Evolutionary conservation across 2,797 vertebrate species (phyloP), one percentile per base, ranked within the genome.

Genomic region (Acanthopagrus latus): DNA sequence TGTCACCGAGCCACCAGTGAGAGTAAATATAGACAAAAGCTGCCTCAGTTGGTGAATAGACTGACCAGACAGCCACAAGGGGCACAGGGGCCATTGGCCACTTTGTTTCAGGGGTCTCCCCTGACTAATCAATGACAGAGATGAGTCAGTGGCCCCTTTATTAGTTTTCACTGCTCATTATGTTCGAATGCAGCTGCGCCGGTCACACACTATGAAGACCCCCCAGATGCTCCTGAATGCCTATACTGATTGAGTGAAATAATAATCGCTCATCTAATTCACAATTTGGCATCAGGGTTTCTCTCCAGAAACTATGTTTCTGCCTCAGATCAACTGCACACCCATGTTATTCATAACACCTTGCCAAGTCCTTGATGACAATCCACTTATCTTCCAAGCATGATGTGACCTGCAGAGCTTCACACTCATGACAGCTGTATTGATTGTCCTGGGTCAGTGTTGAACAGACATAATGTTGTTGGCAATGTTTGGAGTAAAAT

Each of bases 51-150:
- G 58, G 27, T 82, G 83, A 85, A 83, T 60, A 59, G 76, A 73
- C 71, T 47, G 68, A 83, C 82, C 76, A 78, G 81, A 60, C 54
- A 46, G 76, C n/a, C 76, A 60, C 46, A 41, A 20, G 18, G 67
- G 72, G 60, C n/a, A 41, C 55, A 38, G n/a, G 80, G 78, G 55
- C 72, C 84, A 78, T 47, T 64, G 74, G 64, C 46, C 79, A 82
- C 83, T 91, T 89, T 90, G 88, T 92, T 85, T 86, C 63, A 58
- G 66, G 71, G 77, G 74, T 78, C 73, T 84, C 54, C 83, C 82
- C 77, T 83, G 79, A 90, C 87, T 90, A 91, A 92, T 93, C 91
- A 91, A 86, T 91, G 81, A 91, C 76, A 77, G 51, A 62, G 81
- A 86, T 81, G 80, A 90, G 84, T 81, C 83, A 88, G 64, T 65